These are phyloP conservation scores for Rhynchophorus ferrugineus DNA, from an alignment of 1,140 invertebrate genomes.

Conservation along the genomic window DNA sequence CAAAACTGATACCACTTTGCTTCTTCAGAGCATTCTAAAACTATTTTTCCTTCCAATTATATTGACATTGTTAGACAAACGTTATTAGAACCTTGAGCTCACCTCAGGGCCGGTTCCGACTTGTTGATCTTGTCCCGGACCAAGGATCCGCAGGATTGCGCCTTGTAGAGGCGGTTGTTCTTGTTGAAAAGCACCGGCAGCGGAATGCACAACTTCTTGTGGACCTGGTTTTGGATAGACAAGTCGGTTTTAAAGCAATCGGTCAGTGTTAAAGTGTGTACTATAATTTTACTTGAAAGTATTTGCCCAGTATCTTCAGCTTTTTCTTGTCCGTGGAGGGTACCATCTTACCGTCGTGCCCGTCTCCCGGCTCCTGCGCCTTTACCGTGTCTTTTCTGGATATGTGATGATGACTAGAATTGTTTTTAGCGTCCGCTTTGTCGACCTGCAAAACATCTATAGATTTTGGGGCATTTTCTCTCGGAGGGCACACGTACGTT, in stretches of 20 bases:
- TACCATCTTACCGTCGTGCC: constrained; percentile 1
- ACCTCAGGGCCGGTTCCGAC: constrained; percentile 12
- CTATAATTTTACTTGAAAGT: constrained; percentile 41
- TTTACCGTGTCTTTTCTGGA: constrained; percentile 23
- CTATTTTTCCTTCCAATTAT: too few species aligned
- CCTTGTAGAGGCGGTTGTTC: constrained; percentile 48
- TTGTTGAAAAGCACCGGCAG: constrained; percentile 48
- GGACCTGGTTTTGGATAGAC: constrained; percentile 49
- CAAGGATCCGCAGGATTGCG: constrained; percentile 53
- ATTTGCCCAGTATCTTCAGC: constrained; percentile 53
- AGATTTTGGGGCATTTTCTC: too few species aligned
- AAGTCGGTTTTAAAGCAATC: not conserved
- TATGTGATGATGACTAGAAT: constrained; percentile 11
- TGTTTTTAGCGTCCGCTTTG: constrained; percentile 2
- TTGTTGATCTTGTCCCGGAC: constrained; percentile 44
- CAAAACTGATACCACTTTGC: too few species aligned
- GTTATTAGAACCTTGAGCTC: too few species aligned
- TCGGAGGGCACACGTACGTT: constrained; percentile 10
- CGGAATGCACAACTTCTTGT: constrained; percentile 50
- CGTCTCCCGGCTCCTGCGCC: not conserved
- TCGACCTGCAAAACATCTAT: constrained; percentile 5
- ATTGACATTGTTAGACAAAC: too few species aligned
- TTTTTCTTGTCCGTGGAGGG: constrained; percentile 47
- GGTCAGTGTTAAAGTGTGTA: not conserved
- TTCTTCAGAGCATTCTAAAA: too few species aligned